Evolutionary conservation across 2,113 vertebrate species (phyloP).

Genomic region (Artemisiospiza belli): DNA sequence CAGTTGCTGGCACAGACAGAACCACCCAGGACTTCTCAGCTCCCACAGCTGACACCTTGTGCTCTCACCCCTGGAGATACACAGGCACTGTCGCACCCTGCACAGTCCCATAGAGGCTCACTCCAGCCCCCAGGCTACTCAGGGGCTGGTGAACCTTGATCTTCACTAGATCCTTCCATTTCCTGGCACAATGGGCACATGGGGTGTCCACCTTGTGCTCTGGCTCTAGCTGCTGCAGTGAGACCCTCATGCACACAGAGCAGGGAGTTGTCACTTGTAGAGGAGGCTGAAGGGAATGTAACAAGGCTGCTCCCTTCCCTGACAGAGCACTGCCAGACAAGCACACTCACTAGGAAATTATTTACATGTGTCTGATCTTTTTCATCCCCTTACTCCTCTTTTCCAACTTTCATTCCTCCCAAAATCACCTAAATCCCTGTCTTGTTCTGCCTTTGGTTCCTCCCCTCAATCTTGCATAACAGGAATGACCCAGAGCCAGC

Average conservation of each 20-base stretch:
- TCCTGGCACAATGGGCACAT: rapidly evolving
- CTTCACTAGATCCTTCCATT: not conserved
- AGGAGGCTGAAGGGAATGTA: not conserved
- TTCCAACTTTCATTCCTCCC: not conserved
- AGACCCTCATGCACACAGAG: not conserved
- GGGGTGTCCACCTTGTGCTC: not conserved
- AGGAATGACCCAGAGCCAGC: not conserved
- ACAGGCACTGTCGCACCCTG: not conserved
- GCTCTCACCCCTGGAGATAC: not conserved
- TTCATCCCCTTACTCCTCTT: not conserved
- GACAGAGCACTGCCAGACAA: not conserved
- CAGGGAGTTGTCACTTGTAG: not conserved
- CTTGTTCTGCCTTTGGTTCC: not conserved
- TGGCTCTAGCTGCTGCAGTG: not conserved
- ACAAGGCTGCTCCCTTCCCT: not conserved
- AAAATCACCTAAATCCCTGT: not conserved
- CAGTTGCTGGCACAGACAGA: not conserved
- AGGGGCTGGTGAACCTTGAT: not conserved
- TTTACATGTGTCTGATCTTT: not conserved
- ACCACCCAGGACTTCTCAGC: not conserved
- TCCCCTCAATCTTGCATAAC: not conserved
- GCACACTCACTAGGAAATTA: not conserved
- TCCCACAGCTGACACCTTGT: not conserved
- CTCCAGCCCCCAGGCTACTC: not conserved
- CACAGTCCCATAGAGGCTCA: rapidly evolving